Evolutionary conservation across 2,113 vertebrate genomes (phyloP), one percentile per base, ranked within the genome.

Genomic region (Caloenas nicobarica): DNA sequence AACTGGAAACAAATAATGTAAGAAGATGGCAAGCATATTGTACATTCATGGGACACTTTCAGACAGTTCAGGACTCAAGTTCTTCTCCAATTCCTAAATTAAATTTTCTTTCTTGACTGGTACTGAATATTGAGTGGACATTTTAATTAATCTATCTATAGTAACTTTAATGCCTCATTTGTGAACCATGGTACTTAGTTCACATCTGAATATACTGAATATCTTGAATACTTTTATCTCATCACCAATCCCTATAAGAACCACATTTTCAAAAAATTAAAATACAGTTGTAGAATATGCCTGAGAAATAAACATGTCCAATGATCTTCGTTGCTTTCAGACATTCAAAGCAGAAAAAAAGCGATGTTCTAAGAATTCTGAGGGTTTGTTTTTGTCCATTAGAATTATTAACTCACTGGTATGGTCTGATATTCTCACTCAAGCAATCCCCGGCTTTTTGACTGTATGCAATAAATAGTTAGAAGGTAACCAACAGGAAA

Each of bases 131-230:
- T 74, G 64, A 93, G 60, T 42, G 91, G 80, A 81, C 51, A 86
- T 90, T 95, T 93, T 92, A 86, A 83, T 90, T 90, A 86, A 81
- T 78, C 82, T 95, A 50, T 70, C 58, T 77, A 38, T 42, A 84
- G 80, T 64, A 88, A 91, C 72, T 69, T 46, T 54, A 90, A 81
- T 73, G 51, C 15, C 51, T 92, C 80, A 51, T 86, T 58, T 0
- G 0, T 83, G 80, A 94, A 62, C 76, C 81, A 36, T 2, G 62
- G 62, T 34, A 51, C 64, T 70, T 88, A 80, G 66, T 11, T 82
- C 34, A 25, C n/a, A 81, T 73, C 38, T 83, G 54, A 83, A 78
- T 74, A 56, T 77, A 88, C 25, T 50, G 23, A 50, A 50, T 50
- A 50, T 50, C 23, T 38, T 69, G 62, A 89, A 56, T 42, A 68